Evolutionary conservation across 2,888 invertebrate species (phyloP), one percentile per base, ranked within the genome.

Genomic region (Orthosia gracilis): DNA sequence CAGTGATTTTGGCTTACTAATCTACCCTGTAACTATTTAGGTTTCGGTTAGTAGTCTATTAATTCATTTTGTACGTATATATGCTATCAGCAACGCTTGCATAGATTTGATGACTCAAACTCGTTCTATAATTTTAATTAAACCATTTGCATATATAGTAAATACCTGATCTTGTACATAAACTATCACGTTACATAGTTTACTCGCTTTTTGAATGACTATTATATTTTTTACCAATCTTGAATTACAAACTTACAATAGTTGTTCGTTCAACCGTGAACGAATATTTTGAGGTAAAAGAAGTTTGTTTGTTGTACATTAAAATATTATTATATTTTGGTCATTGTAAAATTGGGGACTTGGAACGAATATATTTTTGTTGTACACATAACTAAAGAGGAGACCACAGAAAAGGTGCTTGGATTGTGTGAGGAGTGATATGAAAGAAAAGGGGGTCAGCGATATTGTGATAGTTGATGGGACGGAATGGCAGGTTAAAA

Each of bases 241-340:
- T 71, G 0, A 4, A 49, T 83, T 76, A 76, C 70, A 80, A 73
- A 2, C 49, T 83, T 70, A 76, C 73, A 82, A 73, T 31, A 63
- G 54, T 23, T 68, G 64, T 15, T 55, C 70, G 31, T 54, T 80
- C 52, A 71, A 15, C 67, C 68, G 5, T 55, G 65, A 69, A 80
- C 31, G 18, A 49, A 50, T 52, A 61, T 69, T 52, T 23, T 21
- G 12, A 50, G 23, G 18, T 45, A 47, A 45, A 57, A 45, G 45
- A 50, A 55, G 3, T 31, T 59, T 54, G 23, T 31, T 26, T 52
- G 15, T 47, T 17, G 23, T 55, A 45, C 17, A 23, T 26, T 65
- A 47, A 3, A 45, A 0, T 15, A 40, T 26, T 1, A 21, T 45
- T 61, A 70, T 65, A 21, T 50, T 45, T 55, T 45, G 4, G 11